phyloP scores from a whole-genome alignment of 2,113 vertebrate species.

The Corvus hawaiiensis region DNA sequence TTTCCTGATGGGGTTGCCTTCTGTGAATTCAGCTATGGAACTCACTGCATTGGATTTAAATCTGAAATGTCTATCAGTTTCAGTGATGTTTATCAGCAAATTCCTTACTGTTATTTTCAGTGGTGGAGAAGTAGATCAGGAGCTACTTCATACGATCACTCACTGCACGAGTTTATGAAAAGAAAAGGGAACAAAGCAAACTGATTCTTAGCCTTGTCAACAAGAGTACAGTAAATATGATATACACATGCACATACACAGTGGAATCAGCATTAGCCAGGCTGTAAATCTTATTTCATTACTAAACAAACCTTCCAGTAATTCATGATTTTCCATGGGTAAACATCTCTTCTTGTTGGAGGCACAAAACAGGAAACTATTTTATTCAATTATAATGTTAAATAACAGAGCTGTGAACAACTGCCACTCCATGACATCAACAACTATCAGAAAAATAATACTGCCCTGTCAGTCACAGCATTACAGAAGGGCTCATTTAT shows the following conservation, averaged over 20 bases:
- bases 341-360: background rate
- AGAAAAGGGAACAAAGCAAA: background rate
- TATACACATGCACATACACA: background rate
- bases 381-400: background rate
- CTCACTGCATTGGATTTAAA: background rate
- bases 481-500: background rate
- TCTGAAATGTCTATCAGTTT: background rate
- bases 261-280: background rate
- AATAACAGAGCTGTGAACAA: conserved; percentile 11
- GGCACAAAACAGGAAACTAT: background rate
- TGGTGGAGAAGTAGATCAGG: background rate
- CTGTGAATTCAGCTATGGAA: background rate
- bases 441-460: background rate
- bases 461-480: background rate
- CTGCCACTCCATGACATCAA: background rate
- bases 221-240: background rate
- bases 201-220: background rate
- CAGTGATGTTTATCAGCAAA: background rate
- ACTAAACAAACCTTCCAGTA: background rate
- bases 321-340: background rate
- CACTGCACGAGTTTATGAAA: background rate
- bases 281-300: background rate
- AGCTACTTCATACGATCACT: background rate
- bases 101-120: background rate
- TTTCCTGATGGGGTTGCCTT: background rate